phyloP scores from a whole-genome alignment of 2,888 invertebrate genomes.

The Phortica magna region DNA sequence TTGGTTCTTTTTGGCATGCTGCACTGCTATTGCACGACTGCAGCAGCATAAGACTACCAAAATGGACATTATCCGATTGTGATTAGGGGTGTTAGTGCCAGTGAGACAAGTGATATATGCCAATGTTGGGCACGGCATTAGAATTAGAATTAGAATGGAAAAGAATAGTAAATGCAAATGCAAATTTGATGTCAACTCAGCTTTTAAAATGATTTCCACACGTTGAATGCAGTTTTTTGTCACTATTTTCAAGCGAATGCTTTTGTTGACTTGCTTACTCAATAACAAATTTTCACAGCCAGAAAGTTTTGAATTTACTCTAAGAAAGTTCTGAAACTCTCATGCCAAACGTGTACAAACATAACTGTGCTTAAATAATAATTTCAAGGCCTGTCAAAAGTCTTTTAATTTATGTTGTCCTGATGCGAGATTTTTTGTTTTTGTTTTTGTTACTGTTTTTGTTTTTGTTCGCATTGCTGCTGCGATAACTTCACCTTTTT shows the following conservation, averaged over 20 bases:
- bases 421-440: background rate
- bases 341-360: constrained; percentile 44
- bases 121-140: constrained; percentile 52
- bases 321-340: background rate
- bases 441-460: too few species aligned
- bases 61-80: constrained; percentile 68
- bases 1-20: background rate
- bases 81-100: constrained; percentile 59
- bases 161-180: constrained; percentile 55
- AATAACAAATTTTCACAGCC: constrained; percentile 30
- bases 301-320: constrained; percentile 39
- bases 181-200: constrained; percentile 37
- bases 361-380: constrained; percentile 63
- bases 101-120: constrained; percentile 26
- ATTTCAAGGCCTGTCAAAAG: constrained; percentile 70
- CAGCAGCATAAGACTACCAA: constrained; percentile 23
- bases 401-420: constrained; percentile 69
- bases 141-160: too few species aligned
- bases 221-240: background rate
- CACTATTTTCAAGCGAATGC: background rate
- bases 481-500: constrained; percentile 19
- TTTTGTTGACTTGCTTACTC: constrained; percentile 25
- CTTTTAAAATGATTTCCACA: background rate
- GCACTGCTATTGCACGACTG: background rate
- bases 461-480: constrained; percentile 59